Evolutionary conservation across 2,113 vertebrate genomes (phyloP), one percentile per base, ranked within the genome.

Genomic region (Cettia cetti): DNA sequence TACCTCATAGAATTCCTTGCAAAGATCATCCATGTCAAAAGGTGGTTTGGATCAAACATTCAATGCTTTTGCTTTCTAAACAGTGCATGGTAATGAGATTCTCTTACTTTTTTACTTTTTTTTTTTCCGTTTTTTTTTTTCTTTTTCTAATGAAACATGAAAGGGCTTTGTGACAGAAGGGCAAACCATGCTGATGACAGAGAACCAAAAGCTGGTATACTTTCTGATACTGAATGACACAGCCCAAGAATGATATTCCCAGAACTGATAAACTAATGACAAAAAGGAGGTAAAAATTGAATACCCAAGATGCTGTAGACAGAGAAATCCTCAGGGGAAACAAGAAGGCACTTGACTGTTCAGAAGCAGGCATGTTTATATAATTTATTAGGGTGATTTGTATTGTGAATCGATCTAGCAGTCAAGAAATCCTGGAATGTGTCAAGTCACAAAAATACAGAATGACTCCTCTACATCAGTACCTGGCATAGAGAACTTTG

Each of bases 41-140:
- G 27, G 13, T n/a, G 33, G 27, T 56, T 74, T 78, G 49, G 33
- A 59, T 60, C 33, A 78, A 47, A 49, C 7, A 72, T 23, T 49
- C 22, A 68, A 20, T 64, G 28, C 16, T 33, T 53, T 28, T 45
- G 16, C 33, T 85, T 91, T 74, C 44, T 49, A 54, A 52, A 35
- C 44, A 59, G 49, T 60, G 49, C 60, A 82, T 72, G 5, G 6
- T 78, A 54, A 64, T 69, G 12, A 53, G 9, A 10, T 28, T 39
- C 7, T 10, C 17, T 42, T 15, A 0, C 6, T 26, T 28, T 52
- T 14, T 28, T 19, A 0, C 0, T 9, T 15, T 26, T 47, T 9
- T 28, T n/a, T 15, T 3, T 12, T 28, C 12, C 10, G 9, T 40
- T 40, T 40, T 22, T 15, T 7, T 30, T 16, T 31, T 15, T 27